Conservation (phyloP, 2,113 vertebrate genomes). For the Carassius auratus region DNA sequence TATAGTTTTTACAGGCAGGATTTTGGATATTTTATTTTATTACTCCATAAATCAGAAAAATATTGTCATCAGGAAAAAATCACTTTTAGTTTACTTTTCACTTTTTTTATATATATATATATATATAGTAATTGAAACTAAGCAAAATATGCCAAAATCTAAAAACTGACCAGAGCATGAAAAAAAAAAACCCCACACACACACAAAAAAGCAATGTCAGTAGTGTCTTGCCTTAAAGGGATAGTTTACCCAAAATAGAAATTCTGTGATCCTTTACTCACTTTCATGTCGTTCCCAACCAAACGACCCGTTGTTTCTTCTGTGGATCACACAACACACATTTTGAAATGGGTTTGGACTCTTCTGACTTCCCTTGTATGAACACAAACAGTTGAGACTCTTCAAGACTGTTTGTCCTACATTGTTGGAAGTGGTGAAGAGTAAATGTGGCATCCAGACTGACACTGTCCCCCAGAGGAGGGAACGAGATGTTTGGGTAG, state of each 20-base stretch:
- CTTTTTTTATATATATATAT: too few species aligned
- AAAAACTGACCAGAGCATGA: too few species aligned
- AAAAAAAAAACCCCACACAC: too few species aligned
- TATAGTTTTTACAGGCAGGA: too few species aligned
- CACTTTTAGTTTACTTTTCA: too few species aligned
- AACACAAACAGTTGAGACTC: background rate
- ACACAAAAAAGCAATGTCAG: too few species aligned
- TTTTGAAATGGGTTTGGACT: background rate
- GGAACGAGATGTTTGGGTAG: slow-evolving; percentile 52
- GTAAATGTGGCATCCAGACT: slow-evolving; percentile 41
- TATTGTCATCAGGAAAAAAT: too few species aligned
- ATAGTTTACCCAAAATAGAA: background rate
- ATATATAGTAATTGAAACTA: too few species aligned
- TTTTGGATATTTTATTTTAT: too few species aligned
- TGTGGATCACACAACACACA: background rate
- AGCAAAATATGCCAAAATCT: too few species aligned
- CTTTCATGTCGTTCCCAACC: background rate
- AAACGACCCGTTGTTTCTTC: background rate
- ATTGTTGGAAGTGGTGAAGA: slow-evolving; percentile 45
- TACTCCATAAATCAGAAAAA: too few species aligned
- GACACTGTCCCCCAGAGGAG: slow-evolving; percentile 20
- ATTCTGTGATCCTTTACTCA: background rate
- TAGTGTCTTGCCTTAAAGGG: too few species aligned
- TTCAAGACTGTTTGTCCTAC: background rate
- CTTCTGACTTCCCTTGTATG: background rate